phyloP scores from a whole-genome alignment of 2,888 invertebrate species.

The Dyspetes luteomarginatus region DNA sequence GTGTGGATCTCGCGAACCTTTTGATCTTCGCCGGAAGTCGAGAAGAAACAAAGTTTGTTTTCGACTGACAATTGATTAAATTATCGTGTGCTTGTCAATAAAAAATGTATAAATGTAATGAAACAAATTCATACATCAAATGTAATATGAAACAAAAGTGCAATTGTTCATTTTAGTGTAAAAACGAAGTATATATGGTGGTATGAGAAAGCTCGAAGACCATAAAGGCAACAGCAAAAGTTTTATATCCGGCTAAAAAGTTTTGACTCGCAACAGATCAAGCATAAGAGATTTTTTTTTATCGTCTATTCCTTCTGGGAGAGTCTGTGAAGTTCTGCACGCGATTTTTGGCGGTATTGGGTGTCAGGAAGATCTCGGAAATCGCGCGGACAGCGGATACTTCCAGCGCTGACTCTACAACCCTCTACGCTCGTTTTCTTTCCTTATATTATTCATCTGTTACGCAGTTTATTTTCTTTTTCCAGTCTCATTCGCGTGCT shows the following conservation, averaged over 20 bases:
- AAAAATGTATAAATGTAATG: neutral
- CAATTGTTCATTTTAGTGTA: neutral
- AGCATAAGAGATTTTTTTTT: neutral
- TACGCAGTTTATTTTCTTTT: neutral
- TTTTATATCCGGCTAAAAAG: neutral
- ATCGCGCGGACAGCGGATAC: neutral
- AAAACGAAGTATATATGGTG: neutral
- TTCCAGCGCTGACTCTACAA: neutral
- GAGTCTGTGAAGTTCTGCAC: neutral
- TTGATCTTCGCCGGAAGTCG: neutral
- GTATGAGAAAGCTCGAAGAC: neutral
- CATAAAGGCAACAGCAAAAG: neutral
- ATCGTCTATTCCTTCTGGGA: neutral
- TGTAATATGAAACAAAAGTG: neutral
- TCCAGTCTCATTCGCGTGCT: no score
- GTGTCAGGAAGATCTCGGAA: neutral
- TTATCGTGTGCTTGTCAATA: neutral
- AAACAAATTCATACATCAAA: neutral
- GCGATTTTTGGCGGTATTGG: neutral
- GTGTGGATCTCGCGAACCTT: no score
- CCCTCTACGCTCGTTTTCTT: neutral
- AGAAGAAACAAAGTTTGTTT: neutral
- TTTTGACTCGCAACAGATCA: neutral
- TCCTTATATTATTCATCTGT: neutral
- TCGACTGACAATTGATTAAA: neutral